Conservation (phyloP, 1,140 invertebrate genomes). For the Daktulosphaira vitifoliae region DNA sequence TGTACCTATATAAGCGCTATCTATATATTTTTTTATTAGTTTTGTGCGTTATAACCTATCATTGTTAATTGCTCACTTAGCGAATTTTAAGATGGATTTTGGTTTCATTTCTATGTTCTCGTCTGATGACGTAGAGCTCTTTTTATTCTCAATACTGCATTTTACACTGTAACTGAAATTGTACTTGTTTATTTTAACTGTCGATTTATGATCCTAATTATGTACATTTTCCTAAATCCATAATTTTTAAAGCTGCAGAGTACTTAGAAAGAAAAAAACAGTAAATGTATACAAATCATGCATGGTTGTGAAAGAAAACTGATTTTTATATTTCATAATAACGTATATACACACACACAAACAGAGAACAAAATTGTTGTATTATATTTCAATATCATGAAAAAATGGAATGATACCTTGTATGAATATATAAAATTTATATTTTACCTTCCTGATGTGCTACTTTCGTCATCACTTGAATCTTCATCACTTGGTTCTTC, state of each 20-base stretch:
- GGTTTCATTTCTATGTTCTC: conserved; percentile 23
- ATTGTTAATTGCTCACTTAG: conserved; percentile 27
- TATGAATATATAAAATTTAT: too few relatives aligned
- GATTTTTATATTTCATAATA: neutral
- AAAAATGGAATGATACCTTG: too few relatives aligned
- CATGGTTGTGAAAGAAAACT: too few relatives aligned
- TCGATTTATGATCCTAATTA: too few relatives aligned
- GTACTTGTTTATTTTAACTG: conserved; percentile 1
- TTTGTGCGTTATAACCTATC: conserved; percentile 29
- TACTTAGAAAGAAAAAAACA: too few relatives aligned
- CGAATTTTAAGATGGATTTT: conserved; percentile 28
- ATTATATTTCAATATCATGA: too few relatives aligned
- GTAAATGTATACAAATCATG: conserved; percentile 8
- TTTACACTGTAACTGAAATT: conserved; percentile 32
- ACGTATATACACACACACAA: neutral
- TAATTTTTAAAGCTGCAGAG: too few relatives aligned
- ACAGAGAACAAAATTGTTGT: neutral
- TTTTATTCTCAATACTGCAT: conserved; percentile 25
- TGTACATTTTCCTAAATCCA: too few relatives aligned
- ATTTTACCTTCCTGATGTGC: conserved; percentile 48
- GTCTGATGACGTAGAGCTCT: conserved; percentile 16
- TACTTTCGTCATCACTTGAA: conserved; percentile 43
- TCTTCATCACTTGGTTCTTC: conserved; percentile 42
- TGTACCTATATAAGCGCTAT: conserved; percentile 26
- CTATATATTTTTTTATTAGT: conserved; percentile 11